Conservation (phyloP, 2,113 vertebrate species). For the Pitta sordida region DNA sequence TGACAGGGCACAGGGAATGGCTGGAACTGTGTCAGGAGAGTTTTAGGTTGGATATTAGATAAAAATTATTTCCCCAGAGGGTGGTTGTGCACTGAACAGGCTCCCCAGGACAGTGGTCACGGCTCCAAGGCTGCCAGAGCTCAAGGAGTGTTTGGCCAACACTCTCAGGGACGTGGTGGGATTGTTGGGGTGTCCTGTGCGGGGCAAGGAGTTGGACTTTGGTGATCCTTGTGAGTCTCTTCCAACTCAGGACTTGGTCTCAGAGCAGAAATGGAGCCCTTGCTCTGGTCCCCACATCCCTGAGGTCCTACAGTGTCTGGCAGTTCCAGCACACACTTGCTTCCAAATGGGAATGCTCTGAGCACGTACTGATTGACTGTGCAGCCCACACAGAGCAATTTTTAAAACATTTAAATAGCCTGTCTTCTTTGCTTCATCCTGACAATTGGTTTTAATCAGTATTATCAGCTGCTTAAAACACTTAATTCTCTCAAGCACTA, state of each 20-base stretch:
- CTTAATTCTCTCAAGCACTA: not conserved
- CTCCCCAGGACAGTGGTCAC: not conserved
- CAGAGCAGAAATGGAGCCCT: not conserved
- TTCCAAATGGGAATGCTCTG: not conserved
- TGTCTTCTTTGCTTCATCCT: not conserved
- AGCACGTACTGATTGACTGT: not conserved
- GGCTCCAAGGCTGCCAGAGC: not conserved
- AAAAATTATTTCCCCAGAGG: not conserved
- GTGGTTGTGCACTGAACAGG: not conserved
- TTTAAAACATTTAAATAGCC: not conserved
- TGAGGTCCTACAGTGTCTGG: not conserved
- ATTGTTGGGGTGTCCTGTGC: not conserved
- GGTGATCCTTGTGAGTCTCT: not conserved
- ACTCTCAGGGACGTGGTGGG: not conserved
- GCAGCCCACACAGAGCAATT: not conserved
- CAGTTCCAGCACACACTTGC: not conserved
- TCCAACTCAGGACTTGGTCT: not conserved
- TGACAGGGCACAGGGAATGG: not conserved
- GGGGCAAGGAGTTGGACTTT: not conserved
- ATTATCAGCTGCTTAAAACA: not conserved
- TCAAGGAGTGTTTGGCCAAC: not conserved
- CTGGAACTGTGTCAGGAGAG: not conserved
- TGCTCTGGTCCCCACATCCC: fast-evolving
- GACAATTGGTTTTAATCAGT: slow-evolving; percentile 24
- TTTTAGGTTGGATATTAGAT: fast-evolving